Evolutionary conservation across 2,888 invertebrate species (phyloP).

Genomic region (Adelognathus sp.): DNA sequence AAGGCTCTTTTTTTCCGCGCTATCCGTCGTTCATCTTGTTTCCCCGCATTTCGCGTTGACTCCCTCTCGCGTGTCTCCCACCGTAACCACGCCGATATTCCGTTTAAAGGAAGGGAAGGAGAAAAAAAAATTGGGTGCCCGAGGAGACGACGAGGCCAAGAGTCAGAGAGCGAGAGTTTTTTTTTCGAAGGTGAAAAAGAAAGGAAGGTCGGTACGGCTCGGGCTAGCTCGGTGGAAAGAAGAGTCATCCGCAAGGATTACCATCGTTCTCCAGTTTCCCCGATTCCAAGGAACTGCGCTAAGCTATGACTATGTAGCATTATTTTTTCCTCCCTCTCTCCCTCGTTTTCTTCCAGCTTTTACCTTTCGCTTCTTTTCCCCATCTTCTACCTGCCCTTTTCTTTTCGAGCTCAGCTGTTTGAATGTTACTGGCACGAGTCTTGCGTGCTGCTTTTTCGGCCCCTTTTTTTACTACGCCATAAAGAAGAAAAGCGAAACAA

Average conservation of each 20-base stretch:
- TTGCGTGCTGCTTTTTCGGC: not conserved
- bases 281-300: slow-evolving; percentile 33
- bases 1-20: slow-evolving; percentile 25
- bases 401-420: not conserved
- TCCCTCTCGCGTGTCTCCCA: not conserved
- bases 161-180: slow-evolving; percentile 20
- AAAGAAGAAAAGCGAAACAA: not conserved
- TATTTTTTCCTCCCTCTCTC: not conserved
- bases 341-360: not conserved
- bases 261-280: slow-evolving; percentile 50
- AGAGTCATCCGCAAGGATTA: slow-evolving; percentile 54
- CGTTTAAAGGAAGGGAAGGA: slow-evolving; percentile 24
- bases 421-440: not conserved
- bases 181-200: slow-evolving; percentile 41
- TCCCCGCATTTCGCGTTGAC: slow-evolving; percentile 42
- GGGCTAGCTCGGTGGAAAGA: slow-evolving; percentile 19
- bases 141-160: slow-evolving; percentile 11
- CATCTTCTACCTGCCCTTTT: not conserved
- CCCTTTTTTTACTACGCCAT: not conserved
- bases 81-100: slow-evolving; percentile 30
- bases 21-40: slow-evolving; percentile 35
- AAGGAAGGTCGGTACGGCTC: too few species aligned
- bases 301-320: not conserved
- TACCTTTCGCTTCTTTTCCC: not conserved
- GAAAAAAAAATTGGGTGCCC: slow-evolving; percentile 14